Percentiles rank a stretch among this genome's conserved stretches.
Conservation (phyloP, 1,140 invertebrate species). For the Papilio helenus region DNA sequence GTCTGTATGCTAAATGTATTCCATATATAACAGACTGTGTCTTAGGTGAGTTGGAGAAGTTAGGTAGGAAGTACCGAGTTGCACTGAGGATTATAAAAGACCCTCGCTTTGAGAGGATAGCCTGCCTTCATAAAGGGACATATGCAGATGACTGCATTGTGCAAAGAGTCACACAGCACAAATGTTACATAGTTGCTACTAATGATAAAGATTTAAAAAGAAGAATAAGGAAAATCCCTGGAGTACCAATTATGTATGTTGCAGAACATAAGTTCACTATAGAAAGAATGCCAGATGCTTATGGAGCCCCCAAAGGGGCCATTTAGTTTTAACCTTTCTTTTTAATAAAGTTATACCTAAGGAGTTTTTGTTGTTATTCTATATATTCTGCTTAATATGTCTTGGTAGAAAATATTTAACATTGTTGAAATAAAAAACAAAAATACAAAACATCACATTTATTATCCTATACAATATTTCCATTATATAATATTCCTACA, state of each 20-base stretch:
- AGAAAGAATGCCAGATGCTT: constrained; percentile 99
- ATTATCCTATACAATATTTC: background rate
- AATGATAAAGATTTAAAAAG: constrained; percentile 99
- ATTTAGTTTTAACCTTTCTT: constrained; percentile 58
- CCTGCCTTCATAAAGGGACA: constrained; percentile 98
- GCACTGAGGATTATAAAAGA: constrained; percentile 98
- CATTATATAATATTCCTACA: background rate
- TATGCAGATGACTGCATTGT: constrained; percentile 99
- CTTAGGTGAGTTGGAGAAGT: constrained; percentile 98
- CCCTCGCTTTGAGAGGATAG: constrained; percentile 95
- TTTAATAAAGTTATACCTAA: constrained; percentile 40
- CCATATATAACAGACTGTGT: constrained; percentile 99
- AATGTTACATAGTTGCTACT: constrained; percentile 99
- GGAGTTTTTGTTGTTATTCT: constrained; percentile 2
- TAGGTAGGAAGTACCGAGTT: constrained; percentile 97
- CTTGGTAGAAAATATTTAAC: background rate
- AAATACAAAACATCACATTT: background rate
- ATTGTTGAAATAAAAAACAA: background rate
- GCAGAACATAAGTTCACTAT: constrained; percentile 96
- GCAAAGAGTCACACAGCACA: constrained; percentile 98
- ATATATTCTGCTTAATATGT: no score
- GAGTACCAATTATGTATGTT: constrained; percentile 99
- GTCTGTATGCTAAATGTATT: constrained; percentile 99
- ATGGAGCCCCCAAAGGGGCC: constrained; percentile 91
- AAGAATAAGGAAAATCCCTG: constrained; percentile 98